Percentiles rank a stretch among this genome's conserved stretches.
phyloP scores from a whole-genome alignment of 2,797 vertebrate genomes.

The Spinibarbus caldwelli region DNA sequence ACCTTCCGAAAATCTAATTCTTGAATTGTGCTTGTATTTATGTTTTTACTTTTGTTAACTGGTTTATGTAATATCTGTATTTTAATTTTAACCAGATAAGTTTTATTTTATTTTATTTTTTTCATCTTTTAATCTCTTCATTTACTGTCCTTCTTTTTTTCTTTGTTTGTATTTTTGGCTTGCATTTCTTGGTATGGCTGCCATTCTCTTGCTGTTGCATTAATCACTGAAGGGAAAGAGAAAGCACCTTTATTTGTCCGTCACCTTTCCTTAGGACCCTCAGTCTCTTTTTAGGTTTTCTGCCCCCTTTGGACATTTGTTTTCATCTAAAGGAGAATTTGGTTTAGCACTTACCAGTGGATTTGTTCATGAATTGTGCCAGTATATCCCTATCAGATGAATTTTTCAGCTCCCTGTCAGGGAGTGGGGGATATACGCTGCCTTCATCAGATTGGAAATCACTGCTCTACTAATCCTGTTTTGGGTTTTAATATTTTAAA shows the following conservation, averaged over 20 bases:
- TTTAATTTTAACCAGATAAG: neutral
- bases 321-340: constrained; percentile 52
- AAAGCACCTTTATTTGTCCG: neutral
- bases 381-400: constrained; percentile 31
- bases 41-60: constrained; percentile 12
- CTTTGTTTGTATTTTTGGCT: constrained; percentile 55
- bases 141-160: constrained; percentile 41
- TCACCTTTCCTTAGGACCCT: neutral
- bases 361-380: constrained; percentile 48
- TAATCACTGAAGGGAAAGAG: constrained; percentile 21
- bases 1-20: neutral
- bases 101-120: neutral
- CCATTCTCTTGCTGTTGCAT: constrained; percentile 34
- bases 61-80: constrained; percentile 12
- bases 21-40: neutral
- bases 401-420: constrained; percentile 47
- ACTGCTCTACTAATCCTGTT: constrained; percentile 64
- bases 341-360: constrained; percentile 37
- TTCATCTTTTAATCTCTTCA: neutral
- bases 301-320: constrained; percentile 50
- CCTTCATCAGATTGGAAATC: constrained; percentile 52
- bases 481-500: constrained; percentile 78
- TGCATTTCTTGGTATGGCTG: constrained; percentile 50
- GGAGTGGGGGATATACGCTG: constrained; percentile 51
- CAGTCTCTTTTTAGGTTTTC: constrained; percentile 4